Evolutionary conservation across 2,888 invertebrate genomes (phyloP).

Genomic region (Diadegma fenestrale): DNA sequence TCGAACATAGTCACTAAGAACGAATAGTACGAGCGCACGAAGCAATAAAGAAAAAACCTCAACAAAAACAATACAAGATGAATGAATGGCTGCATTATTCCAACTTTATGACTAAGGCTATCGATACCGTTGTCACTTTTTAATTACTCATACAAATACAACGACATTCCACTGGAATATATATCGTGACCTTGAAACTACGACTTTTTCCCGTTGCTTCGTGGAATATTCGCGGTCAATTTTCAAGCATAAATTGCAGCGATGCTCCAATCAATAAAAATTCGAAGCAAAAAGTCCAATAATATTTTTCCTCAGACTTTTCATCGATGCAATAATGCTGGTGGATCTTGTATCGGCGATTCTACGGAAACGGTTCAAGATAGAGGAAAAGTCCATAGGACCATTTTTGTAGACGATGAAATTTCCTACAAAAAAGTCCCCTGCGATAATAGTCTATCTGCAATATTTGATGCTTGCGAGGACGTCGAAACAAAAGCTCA

Average conservation of each 20-base stretch:
- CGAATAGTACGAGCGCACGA: background rate
- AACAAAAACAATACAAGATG: background rate
- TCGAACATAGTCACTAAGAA: conserved; percentile 4
- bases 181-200: background rate
- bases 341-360: background rate
- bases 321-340: background rate
- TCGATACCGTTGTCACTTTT: background rate
- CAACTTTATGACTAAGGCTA: background rate
- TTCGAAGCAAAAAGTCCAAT: background rate
- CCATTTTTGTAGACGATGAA: background rate
- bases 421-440: background rate
- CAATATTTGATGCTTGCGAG: background rate
- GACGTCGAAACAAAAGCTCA: background rate
- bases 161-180: background rate
- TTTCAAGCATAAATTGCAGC: background rate
- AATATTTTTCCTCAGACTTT: background rate
- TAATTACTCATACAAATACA: background rate
- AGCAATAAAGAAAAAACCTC: conserved; percentile 3
- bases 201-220: background rate
- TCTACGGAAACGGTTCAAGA: background rate
- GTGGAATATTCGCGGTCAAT: background rate
- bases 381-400: background rate
- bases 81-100: background rate
- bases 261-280: background rate
- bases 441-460: background rate